A percentile compares a stretch with the other conserved stretches of the same genome.
These are phyloP conservation scores for Mechanitis messenoides DNA, from an alignment of 2,888 invertebrate species.

Conservation along the genomic window DNA sequence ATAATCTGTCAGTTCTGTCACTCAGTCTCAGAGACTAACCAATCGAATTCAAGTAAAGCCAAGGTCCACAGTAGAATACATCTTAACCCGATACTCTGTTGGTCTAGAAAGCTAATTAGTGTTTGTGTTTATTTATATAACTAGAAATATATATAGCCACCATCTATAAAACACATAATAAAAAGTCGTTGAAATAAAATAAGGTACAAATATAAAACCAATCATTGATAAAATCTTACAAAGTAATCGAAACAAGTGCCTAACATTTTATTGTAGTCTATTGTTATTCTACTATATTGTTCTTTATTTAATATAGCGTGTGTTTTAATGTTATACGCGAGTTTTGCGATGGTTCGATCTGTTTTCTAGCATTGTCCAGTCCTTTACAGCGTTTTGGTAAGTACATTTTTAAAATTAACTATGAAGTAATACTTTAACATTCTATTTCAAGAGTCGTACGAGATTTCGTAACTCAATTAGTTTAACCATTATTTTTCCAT, in stretches of 20 bases:
- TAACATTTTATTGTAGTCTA: slow-evolving; percentile 45
- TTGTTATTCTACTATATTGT: slow-evolving; percentile 40
- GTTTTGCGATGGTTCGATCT: slow-evolving; percentile 68
- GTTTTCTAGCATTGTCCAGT: slow-evolving; percentile 74
- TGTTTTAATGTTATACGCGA: slow-evolving; percentile 52
- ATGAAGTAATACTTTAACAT: neutral
- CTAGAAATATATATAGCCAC: slow-evolving; percentile 6
- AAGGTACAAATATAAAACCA: slow-evolving; percentile 21
- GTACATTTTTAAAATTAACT: slow-evolving; percentile 32
- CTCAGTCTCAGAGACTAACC: slow-evolving; percentile 15
- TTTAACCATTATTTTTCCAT: too few relatives aligned
- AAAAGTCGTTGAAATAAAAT: slow-evolving; percentile 12
- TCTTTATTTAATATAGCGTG: slow-evolving; percentile 46
- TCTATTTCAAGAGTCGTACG: neutral
- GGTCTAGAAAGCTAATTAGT: slow-evolving; percentile 29
- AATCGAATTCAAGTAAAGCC: slow-evolving; percentile 33
- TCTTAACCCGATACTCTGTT: slow-evolving; percentile 17
- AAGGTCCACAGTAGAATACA: slow-evolving; percentile 24
- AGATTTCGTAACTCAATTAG: neutral
- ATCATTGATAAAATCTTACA: slow-evolving; percentile 28
- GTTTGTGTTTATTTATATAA: slow-evolving; percentile 27
- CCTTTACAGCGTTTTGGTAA: slow-evolving; percentile 65
- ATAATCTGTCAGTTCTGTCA: slow-evolving; percentile 11
- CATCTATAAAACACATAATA: slow-evolving; percentile 5
- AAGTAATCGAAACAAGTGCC: slow-evolving; percentile 56